Conservation (phyloP, 2,888 invertebrate genomes). For the Thalpophila matura region DNA sequence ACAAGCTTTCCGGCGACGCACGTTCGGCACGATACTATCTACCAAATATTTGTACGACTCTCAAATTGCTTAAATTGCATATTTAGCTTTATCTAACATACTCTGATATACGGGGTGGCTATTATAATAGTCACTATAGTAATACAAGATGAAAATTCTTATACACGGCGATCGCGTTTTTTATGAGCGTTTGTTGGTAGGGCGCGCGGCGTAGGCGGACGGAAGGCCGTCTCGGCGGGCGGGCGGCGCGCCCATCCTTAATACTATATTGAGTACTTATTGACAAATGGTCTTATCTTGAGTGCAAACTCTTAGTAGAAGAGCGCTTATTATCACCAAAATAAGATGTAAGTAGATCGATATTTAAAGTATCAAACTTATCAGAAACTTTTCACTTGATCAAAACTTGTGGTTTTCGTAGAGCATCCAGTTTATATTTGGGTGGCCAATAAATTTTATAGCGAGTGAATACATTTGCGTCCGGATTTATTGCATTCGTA, state of each 20-base stretch:
- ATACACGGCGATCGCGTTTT: conserved; percentile 64
- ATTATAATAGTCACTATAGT: conserved; percentile 48
- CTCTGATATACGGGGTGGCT: conserved; percentile 14
- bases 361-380: conserved; percentile 23
- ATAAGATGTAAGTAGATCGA: conserved; percentile 26
- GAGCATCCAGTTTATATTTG: conserved; percentile 53
- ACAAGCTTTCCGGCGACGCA: conserved; percentile 73
- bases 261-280: conserved; percentile 70
- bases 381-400: conserved; percentile 32
- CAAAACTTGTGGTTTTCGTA: conserved; percentile 27
- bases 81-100: conserved; percentile 23
- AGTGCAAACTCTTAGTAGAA: conserved; percentile 61
- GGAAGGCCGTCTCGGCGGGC: conserved; percentile 71
- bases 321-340: conserved; percentile 31
- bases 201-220: conserved; percentile 69
- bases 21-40: conserved; percentile 55
- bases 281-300: conserved; percentile 70
- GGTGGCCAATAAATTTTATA: conserved; percentile 72
- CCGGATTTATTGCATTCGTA: conserved; percentile 78
- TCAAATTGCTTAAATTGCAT: conserved; percentile 43
- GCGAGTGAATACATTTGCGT: conserved; percentile 72
- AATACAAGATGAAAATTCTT: conserved; percentile 61
- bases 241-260: conserved; percentile 68
- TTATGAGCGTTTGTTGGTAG: conserved; percentile 71
- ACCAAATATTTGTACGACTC: conserved; percentile 51